phyloP scores from a whole-genome alignment of 2,113 vertebrate species.

The Cygnus buccinator region DNA sequence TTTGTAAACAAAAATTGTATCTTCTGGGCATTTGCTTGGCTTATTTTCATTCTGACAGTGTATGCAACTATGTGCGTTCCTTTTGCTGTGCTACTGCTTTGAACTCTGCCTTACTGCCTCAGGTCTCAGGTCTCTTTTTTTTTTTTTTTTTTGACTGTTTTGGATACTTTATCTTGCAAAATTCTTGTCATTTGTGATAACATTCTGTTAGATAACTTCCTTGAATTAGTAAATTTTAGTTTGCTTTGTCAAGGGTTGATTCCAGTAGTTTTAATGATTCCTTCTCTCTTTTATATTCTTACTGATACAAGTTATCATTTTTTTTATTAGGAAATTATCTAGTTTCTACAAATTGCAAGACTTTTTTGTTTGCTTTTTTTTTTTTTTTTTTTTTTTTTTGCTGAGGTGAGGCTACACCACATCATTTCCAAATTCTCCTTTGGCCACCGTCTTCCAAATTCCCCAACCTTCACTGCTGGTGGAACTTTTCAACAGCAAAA shows the following conservation, averaged over 20 bases:
- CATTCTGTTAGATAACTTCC: background rate
- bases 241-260: background rate
- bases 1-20: background rate
- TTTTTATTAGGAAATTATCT: background rate
- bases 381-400: background rate
- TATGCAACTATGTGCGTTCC: background rate
- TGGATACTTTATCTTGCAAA: background rate
- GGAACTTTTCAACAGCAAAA: background rate
- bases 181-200: background rate
- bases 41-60: constrained; percentile 41
- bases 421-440: background rate
- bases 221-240: background rate
- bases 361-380: background rate
- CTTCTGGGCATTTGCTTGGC: constrained; percentile 28
- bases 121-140: background rate
- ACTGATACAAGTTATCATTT: background rate
- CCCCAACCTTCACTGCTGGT: background rate
- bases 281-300: background rate
- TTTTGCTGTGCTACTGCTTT: constrained; percentile 31
- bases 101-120: constrained; percentile 22
- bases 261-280: background rate
- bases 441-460: background rate
- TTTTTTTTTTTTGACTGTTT: background rate
- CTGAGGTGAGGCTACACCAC: background rate
- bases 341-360: background rate